Percentiles rank a stretch among this genome's conserved stretches.
phyloP scores from a whole-genome alignment of 1,140 invertebrate genomes.

The Drosophila subpulchrella region DNA sequence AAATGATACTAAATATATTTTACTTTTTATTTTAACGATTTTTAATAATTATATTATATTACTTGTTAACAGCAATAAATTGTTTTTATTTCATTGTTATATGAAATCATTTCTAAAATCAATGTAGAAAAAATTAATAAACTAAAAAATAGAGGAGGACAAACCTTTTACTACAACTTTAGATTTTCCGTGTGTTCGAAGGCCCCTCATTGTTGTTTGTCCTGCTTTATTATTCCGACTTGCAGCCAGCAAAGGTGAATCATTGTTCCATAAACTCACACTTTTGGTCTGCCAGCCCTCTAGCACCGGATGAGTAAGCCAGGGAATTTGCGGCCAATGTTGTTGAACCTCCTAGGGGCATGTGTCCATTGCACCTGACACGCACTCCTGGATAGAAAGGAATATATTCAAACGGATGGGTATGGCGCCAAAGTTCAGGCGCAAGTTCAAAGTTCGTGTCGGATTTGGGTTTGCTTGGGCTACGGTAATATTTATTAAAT shows the following conservation, averaged over 20 bases:
- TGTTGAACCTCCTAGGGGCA: conserved; percentile 10
- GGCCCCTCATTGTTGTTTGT: background rate
- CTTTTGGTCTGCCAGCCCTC: background rate
- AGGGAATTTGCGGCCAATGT: conserved; percentile 37
- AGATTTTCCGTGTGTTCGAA: background rate
- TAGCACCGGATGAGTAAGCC: conserved; percentile 53
- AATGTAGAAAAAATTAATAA: too few relatives aligned
- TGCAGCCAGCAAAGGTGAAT: conserved; percentile 32
- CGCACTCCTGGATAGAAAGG: conserved; percentile 6
- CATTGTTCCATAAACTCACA: conserved; percentile 28
- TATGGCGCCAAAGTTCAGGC: conserved; percentile 32
- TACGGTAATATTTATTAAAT: conserved; percentile 27
- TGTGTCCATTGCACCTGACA: conserved; percentile 56
- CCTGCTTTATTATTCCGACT: conserved; percentile 26
- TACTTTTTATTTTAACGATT: background rate
- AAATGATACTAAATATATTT: too few relatives aligned
- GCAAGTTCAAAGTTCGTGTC: conserved; percentile 58
- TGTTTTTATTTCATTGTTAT: too few relatives aligned
- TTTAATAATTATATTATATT: too few relatives aligned
- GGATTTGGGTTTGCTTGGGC: conserved; percentile 1
- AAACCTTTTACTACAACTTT: background rate
- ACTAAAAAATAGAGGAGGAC: background rate
- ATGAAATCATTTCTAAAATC: background rate
- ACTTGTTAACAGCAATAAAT: too few relatives aligned
- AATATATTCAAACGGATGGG: background rate